Evolutionary conservation across 2,113 vertebrate species (phyloP), one percentile per base, ranked within the genome.

Genomic region (Cyprinodon tularosa): DNA sequence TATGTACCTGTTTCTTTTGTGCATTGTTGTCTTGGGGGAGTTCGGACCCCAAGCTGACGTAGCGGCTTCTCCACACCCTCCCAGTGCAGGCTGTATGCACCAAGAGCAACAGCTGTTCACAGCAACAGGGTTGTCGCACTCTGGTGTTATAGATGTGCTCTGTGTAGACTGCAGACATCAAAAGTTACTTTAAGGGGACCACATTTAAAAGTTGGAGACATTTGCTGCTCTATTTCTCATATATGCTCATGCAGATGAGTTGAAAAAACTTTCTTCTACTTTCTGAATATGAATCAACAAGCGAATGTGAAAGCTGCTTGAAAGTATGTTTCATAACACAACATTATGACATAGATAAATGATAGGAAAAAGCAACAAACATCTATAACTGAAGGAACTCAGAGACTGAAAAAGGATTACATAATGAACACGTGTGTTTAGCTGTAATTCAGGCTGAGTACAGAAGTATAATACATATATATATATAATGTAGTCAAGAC

Each of bases 31-130:
- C 83, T 76, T 68, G 0, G 62, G 77, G 73, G 73, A 77, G 20
- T 53, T 14, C 68, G 22, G 65, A 69, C 48, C 37, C 50, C 39
- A 59, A 69, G 70, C 76, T 86, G 82, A 82, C 14, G 74, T 73
- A 17, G 73, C 73, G 39, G 74, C 71, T 85, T 85, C 67, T 84
- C 63, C 85, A 71, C 59, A 4, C 84, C 81, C 65, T 81, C 72
- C 60, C 57, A 69, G 80, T 84, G 40, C 66, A 73, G 77, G 79
- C 74, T 66, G 17, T 17, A 17, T n/a, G 84, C 79, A 38, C 36
- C 80, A 74, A 88, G 88, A 64, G 84, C 79, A 87, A 88, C 86
- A 48, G 12, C 59, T 53, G 59, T 59, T 74, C 40, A 68, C 69
- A 45, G 71, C 7, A 17, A 71, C 61, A 15, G 45, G 66, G 44